Percentiles rank a stretch among this genome's conserved stretches.
These are phyloP conservation scores for Leptarthrus brevirostris DNA, from an alignment of 2,888 invertebrate genomes.

Conservation along the genomic window DNA sequence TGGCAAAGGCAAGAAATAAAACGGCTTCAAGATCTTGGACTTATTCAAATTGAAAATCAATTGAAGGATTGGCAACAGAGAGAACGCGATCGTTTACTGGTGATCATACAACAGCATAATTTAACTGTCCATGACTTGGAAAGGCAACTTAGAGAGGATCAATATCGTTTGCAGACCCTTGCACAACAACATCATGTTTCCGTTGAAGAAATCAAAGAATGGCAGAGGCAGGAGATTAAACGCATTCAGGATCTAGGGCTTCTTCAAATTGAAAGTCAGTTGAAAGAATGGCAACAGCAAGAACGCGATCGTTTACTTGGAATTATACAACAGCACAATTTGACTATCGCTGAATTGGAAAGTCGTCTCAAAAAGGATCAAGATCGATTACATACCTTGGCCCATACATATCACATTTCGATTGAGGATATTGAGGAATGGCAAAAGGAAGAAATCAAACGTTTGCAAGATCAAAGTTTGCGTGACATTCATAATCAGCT, in stretches of 20 bases:
- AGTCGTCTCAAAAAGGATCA: constrained; percentile 62
- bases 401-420: constrained; percentile 61
- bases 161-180: constrained; percentile 61
- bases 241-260: constrained; percentile 62
- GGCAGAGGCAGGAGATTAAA: constrained; percentile 62
- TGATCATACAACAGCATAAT: constrained; percentile 62
- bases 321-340: constrained; percentile 61
- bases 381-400: constrained; percentile 60
- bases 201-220: constrained; percentile 63
- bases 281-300: constrained; percentile 62
- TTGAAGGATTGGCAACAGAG: constrained; percentile 60
- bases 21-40: constrained; percentile 58
- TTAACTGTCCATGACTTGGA: constrained; percentile 59
- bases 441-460: constrained; percentile 60
- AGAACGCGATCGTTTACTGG: constrained; percentile 63
- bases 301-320: constrained; percentile 62
- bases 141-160: constrained; percentile 59
- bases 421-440: constrained; percentile 64
- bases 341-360: constrained; percentile 63
- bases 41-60: constrained; percentile 60
- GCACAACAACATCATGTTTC: constrained; percentile 63
- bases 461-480: constrained; percentile 62
- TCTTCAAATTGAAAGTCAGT: constrained; percentile 62
- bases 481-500: constrained; percentile 61
- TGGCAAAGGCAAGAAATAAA: constrained; percentile 58